Conservation (phyloP, 2,888 invertebrate genomes). For the Invenusta paracnida region DNA sequence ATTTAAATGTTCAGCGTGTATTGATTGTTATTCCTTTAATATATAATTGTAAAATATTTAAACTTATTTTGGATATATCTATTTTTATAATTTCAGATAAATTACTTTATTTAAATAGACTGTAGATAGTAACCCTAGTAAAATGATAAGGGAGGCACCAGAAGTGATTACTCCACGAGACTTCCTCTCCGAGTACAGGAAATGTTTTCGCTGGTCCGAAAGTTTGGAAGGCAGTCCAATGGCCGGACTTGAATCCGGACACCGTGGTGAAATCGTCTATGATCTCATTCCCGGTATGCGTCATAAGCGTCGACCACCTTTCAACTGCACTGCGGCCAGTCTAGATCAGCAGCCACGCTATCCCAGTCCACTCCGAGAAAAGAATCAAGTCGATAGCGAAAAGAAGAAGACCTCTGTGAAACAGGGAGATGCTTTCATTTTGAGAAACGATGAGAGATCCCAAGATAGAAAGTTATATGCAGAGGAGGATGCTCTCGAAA, state of each 20-base stretch:
- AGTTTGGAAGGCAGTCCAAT: neutral
- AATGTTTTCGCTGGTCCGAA: neutral
- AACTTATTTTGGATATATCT: too few species aligned
- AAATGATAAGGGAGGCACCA: neutral
- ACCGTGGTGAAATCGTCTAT: neutral
- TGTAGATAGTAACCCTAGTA: too few species aligned
- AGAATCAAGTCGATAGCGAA: neutral
- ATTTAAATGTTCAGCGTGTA: too few species aligned
- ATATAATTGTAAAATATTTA: too few species aligned
- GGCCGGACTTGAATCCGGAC: neutral
- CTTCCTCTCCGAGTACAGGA: neutral
- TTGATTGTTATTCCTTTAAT: too few species aligned
- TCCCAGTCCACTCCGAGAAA: neutral
- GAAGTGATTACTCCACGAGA: neutral
- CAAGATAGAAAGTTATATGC: neutral
- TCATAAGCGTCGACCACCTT: slow-evolving; percentile 9
- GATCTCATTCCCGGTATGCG: neutral
- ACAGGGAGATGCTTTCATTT: neutral
- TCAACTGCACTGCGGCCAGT: neutral
- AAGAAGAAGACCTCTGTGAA: neutral
- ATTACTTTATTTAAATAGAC: too few species aligned
- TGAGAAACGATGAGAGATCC: neutral
- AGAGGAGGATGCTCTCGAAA: neutral
- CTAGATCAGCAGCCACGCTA: neutral
- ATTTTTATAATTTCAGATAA: too few species aligned